These are phyloP conservation scores for Bufotes viridis DNA, from an alignment of 2,797 vertebrate species.

Conservation along the genomic window DNA sequence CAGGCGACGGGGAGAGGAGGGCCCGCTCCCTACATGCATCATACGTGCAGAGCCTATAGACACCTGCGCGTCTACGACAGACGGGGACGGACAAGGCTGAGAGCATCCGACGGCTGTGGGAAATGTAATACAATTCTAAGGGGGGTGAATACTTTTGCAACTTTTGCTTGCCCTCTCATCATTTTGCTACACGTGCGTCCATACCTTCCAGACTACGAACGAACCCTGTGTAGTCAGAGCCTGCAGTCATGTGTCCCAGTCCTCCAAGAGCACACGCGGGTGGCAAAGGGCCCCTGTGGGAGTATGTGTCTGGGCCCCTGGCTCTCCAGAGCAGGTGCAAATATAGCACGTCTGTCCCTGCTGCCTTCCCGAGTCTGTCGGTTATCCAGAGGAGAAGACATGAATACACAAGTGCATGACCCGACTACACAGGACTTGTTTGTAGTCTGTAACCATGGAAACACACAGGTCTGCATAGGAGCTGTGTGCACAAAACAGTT, in stretches of 20 bases:
- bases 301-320: too few species aligned
- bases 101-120: background rate
- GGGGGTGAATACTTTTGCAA: background rate
- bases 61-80: background rate
- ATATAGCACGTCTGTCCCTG: too few species aligned
- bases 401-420: background rate
- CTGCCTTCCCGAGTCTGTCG: too few species aligned
- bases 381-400: too few species aligned
- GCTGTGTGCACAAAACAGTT: background rate
- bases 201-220: too few species aligned
- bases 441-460: background rate
- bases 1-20: slow-evolving; percentile 3
- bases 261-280: too few species aligned
- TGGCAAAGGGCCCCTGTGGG: too few species aligned
- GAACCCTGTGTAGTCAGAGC: too few species aligned
- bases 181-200: too few species aligned
- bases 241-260: too few species aligned
- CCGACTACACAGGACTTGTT: background rate
- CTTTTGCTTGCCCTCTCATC: background rate
- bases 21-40: background rate
- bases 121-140: background rate
- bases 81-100: background rate
- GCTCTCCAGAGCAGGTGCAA: too few species aligned
- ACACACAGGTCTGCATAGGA: background rate
- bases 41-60: background rate